These are phyloP conservation scores for Jacana jacana DNA, from an alignment of 2,113 vertebrate genomes.

Conservation along the genomic window DNA sequence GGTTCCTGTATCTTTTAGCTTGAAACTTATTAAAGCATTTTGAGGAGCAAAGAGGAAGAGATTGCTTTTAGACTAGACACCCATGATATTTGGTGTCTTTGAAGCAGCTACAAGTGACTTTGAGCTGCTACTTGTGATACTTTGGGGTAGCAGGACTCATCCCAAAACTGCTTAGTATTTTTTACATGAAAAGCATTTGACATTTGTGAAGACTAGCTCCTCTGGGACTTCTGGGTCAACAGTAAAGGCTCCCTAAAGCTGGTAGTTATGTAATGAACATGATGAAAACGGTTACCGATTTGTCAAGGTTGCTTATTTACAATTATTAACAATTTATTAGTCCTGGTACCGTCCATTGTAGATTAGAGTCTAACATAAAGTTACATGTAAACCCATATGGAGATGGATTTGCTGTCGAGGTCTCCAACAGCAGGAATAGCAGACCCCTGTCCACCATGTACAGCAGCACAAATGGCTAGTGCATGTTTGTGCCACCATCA, in stretches of 20 bases:
- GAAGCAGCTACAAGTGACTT: not conserved
- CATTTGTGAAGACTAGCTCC: not conserved
- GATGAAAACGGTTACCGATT: not conserved
- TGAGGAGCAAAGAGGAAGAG: not conserved
- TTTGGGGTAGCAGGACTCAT: not conserved
- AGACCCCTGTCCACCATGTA: not conserved
- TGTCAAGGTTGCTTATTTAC: not conserved
- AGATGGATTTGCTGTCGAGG: not conserved
- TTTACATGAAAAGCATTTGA: not conserved
- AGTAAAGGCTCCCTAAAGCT: not conserved
- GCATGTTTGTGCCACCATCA: not conserved
- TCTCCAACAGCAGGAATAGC: not conserved
- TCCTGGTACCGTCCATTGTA: not conserved
- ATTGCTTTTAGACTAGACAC: not conserved
- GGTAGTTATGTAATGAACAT: not conserved
- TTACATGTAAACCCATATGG: not conserved
- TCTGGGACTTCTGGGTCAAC: not conserved
- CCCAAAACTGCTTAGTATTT: not conserved
- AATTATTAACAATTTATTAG: not conserved
- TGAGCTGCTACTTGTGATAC: not conserved
- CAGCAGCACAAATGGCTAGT: not conserved
- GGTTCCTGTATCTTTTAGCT: not conserved
- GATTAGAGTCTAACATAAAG: not conserved
- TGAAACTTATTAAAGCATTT: not conserved
- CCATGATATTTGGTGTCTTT: not conserved